A percentile compares a stretch with the other conserved stretches of the same genome.
Conservation (phyloP, 2,888 invertebrate species). For the Lepidonotus clava region DNA sequence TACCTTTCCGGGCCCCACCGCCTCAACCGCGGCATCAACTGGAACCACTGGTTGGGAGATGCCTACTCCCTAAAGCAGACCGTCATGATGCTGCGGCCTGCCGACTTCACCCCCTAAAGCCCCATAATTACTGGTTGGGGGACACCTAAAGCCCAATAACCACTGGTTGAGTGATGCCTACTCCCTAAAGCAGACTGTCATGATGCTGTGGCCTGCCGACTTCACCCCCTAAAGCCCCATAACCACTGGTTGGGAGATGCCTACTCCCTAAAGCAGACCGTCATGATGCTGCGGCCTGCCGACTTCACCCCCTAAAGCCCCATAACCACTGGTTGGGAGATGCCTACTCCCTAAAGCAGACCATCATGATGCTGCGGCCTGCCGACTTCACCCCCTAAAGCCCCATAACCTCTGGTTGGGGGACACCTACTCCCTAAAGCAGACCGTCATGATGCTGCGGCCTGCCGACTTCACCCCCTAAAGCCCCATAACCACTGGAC, state of each 20-base stretch:
- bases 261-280: no score
- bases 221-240: background rate
- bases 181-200: slow-evolving; percentile 72
- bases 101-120: background rate
- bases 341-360: slow-evolving; percentile 72
- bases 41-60: slow-evolving; percentile 74
- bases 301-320: no score
- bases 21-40: slow-evolving; percentile 71
- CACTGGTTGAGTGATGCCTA: slow-evolving; percentile 75
- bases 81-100: slow-evolving; percentile 72
- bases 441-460: slow-evolving; percentile 74
- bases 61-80: slow-evolving; percentile 73
- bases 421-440: slow-evolving; percentile 72
- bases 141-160: no score
- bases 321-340: slow-evolving; percentile 76
- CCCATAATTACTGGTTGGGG: no score
- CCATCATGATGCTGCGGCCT: slow-evolving; percentile 73
- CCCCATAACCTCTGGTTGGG: slow-evolving; percentile 73
- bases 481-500: no score
- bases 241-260: no score
- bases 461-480: background rate
- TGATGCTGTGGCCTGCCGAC: slow-evolving; percentile 69
- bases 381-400: background rate
- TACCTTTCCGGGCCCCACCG: slow-evolving; percentile 67
- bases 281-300: no score